phyloP scores from a whole-genome alignment of 2,113 vertebrate species.

The Lichenostomus cassidix region DNA sequence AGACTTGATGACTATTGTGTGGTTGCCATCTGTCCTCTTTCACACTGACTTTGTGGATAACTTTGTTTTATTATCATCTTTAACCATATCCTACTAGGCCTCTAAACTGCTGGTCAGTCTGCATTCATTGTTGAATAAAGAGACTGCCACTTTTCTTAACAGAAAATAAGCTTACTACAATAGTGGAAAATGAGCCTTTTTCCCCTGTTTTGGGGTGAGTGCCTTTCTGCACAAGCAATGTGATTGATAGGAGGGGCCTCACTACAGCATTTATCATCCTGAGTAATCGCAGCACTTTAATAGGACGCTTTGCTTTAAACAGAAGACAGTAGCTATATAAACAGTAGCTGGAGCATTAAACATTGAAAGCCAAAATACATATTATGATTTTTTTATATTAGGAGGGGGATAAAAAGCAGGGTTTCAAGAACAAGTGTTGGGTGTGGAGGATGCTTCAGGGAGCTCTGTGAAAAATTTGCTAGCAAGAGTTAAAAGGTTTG shows the following conservation, averaged over 20 bases:
- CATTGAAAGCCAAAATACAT: background rate
- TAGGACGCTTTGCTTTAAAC: background rate
- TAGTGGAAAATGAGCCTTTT: background rate
- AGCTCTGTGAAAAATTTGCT: background rate
- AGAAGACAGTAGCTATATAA: background rate
- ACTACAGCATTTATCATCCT: background rate
- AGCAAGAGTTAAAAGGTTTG: background rate
- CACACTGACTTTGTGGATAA: background rate
- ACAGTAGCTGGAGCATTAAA: background rate
- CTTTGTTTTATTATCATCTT: background rate
- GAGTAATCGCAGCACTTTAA: background rate
- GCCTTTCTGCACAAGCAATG: background rate
- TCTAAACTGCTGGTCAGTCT: background rate
- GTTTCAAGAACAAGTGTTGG: background rate
- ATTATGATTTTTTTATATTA: background rate
- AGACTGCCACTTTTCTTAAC: background rate
- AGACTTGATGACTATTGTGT: slow-evolving; percentile 22
- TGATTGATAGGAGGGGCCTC: background rate
- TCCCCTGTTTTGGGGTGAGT: background rate
- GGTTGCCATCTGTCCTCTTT: slow-evolving; percentile 53
- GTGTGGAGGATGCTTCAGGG: background rate
- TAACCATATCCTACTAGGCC: background rate
- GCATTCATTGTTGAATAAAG: background rate
- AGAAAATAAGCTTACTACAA: background rate
- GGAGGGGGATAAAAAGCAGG: background rate